A percentile compares a stretch with the other conserved stretches of the same genome.
Conservation (phyloP, 2,797 vertebrate genomes). For the Poecilia gillii region DNA sequence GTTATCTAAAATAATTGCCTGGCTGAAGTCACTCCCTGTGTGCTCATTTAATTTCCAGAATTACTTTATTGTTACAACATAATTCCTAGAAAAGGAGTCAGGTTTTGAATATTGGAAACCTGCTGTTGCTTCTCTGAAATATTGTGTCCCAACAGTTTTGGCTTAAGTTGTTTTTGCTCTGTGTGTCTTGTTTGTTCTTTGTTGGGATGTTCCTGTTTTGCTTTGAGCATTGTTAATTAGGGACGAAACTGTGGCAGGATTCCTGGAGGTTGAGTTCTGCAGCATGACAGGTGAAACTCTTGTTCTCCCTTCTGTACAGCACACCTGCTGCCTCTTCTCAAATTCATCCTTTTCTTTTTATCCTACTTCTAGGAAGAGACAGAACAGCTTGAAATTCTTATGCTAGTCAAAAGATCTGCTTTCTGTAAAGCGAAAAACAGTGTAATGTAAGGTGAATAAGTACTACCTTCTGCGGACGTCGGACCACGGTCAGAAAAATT, state of each 20-base stretch:
- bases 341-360: neutral
- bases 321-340: neutral
- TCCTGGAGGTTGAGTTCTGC: neutral
- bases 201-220: neutral
- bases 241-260: neutral
- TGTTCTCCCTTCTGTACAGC: neutral
- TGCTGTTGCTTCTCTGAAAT: neutral
- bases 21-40: conserved; percentile 1
- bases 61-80: neutral
- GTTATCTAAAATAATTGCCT: neutral
- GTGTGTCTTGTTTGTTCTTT: neutral
- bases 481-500: neutral
- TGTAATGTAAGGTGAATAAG: neutral
- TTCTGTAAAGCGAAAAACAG: neutral
- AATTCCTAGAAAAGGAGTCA: neutral
- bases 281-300: neutral
- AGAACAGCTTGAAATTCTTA: neutral
- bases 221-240: neutral
- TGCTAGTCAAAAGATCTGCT: neutral
- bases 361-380: neutral
- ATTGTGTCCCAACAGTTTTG: neutral
- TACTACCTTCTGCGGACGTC: neutral
- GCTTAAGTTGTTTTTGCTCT: neutral
- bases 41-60: conserved; percentile 7
- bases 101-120: neutral